Evolutionary conservation across 2,888 invertebrate genomes (phyloP), one percentile per base, ranked within the genome.

Genomic region (Siphonodentalium dalli): DNA sequence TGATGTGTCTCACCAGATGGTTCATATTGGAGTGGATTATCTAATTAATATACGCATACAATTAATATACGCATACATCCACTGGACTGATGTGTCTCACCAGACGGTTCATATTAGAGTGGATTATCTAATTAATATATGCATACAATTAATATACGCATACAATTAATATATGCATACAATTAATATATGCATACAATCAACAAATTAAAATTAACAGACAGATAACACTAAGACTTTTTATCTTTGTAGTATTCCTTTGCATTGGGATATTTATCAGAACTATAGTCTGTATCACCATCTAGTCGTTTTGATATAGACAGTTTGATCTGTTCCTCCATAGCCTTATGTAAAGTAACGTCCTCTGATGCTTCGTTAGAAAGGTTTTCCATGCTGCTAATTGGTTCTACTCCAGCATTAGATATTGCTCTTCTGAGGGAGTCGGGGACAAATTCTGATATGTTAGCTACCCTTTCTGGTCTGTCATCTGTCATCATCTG

Each of bases 271-370:
- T 74, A 83, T 59, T 71, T 68, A 15, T 77, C 75, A 2, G 80
- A 67, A 34, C 62, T 70, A 58, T 72, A 83, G 54, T 83, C 81
- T 13, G 68, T 58, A 69, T 87, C 86, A 38, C 81, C 78, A 31
- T 83, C 75, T 18, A 87, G 74, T 49, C 82, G 81, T 9, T 83
- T 76, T 42, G 83, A 81, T 11, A 87, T 83, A 15, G 82, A 80
- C 11, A 80, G 74, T 26, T 83, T 78, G 23, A 87, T 76, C 61
- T 86, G 82, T 56, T 83, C 83, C 54, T 85, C 82, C 67, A 85
- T 86, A 2, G 86, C 85, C 9, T 80, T 68, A 58, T 86, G 85
- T 20, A 87, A 80, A 34, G 83, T 80, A 2, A 81, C 54, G 59
- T 85, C 84, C 24, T 80, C 79, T 1, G 84, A 81, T 0, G 85